A percentile compares a stretch with the other conserved stretches of the same genome.
Conservation (phyloP, 2,113 vertebrate genomes). For the Corythornis cristatus region DNA sequence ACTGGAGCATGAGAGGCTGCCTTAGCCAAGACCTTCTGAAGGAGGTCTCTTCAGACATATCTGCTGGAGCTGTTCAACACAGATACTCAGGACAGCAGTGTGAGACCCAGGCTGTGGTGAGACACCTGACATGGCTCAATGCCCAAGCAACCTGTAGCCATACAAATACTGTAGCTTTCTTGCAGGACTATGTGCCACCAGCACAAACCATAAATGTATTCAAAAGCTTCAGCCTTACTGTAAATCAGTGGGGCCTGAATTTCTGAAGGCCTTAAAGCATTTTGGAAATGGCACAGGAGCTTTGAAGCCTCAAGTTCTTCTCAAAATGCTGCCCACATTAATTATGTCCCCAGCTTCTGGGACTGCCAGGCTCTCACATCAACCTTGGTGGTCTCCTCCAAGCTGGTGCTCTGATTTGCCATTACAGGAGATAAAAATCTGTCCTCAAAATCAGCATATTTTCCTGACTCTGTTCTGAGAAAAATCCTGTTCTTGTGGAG, state of each 20-base stretch:
- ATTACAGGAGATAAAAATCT: neutral
- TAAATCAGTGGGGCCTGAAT: neutral
- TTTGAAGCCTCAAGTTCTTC: neutral
- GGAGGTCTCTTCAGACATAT: neutral
- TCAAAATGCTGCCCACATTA: neutral
- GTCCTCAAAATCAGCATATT: neutral
- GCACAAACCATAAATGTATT: neutral
- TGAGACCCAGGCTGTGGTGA: neutral
- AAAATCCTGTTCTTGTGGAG: neutral
- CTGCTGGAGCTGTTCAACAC: neutral
- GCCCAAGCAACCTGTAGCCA: neutral
- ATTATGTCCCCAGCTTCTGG: neutral
- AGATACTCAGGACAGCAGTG: neutral
- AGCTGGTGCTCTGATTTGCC: neutral
- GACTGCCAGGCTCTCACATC: neutral
- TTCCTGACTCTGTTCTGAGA: neutral
- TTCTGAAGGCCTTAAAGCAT: neutral
- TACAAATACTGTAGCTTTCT: neutral
- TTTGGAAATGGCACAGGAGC: neutral
- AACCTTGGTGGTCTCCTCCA: neutral
- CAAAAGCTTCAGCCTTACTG: neutral
- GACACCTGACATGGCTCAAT: neutral
- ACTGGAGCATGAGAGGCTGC: neutral
- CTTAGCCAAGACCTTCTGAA: neutral
- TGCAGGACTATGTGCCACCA: accelerated